Evolutionary conservation across 2,888 invertebrate species (phyloP), one percentile per base, ranked within the genome.

Genomic region (Meganola albula): DNA sequence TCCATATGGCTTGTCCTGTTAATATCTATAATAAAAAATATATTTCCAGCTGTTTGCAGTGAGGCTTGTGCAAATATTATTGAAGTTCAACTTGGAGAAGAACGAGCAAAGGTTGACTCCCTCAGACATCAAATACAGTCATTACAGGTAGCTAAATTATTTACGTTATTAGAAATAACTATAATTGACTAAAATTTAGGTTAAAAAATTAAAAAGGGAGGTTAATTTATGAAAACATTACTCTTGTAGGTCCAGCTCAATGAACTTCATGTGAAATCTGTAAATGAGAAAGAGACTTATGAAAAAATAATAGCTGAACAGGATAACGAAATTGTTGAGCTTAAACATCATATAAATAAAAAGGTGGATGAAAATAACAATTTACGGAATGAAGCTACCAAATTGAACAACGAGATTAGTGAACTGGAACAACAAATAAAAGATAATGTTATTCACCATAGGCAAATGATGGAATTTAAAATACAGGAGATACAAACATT

Each of bases 61-160:
- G 85, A 84, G 53, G 74, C 63, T 1, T 85, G 85, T 38, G 76
- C 64, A 2, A 82, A 82, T 53, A 77, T 85, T 2, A 66, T 85
- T 4, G 85, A 85, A 47, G 82, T 85, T 1, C 85, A 85, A 38
- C 54, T 85, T 4, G 63, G 63, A 4, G 85, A 85, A 44, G 85
- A 85, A 42, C 64, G 74, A 41, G 78, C 79, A 4, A 83, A 76
- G 43, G 71, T 74, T 28, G 67, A 65, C 5, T 48, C 63, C 10
- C 58, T 84, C 1, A 64, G 70, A 49, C 70, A 74, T 40, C 74
- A 83, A 43, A 65, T 84, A 25, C 61, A 75, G 43, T 37, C 34
- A 31, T 62, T 82, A 39, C 75, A 82, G 73, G 84, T 74, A n/a
- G n/a, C n/a, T n/a, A n/a, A n/a, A n/a, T n/a, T n/a, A n/a, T n/a